Evolutionary conservation across 2,797 vertebrate species (phyloP), one percentile per base, ranked within the genome.

Genomic region (Apogon talboti): DNA sequence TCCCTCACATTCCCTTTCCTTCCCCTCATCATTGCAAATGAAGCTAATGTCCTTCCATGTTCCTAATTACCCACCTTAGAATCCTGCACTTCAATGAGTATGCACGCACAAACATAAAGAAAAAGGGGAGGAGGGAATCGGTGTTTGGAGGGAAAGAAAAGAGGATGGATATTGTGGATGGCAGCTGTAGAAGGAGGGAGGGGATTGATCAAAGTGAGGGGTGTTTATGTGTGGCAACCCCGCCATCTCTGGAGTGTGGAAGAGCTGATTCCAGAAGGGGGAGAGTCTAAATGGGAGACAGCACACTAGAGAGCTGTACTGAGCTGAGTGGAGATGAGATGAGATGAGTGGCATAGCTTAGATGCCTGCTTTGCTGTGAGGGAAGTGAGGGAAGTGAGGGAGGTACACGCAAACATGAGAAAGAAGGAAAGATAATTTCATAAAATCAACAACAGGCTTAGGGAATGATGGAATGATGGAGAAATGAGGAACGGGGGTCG

Each of bases 21-120:
- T 18, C 64, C 70, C 56, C 48, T 78, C 84, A 59, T 83, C 75
- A 68, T 62, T 16, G 40, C 76, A 67, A 76, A 80, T 70, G 55
- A 61, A 82, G 81, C 87, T 90, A 91, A 92, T 87, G 81, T 76
- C 78, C 83, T 74, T 67, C 88, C 74, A 58, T 89, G 91, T 89
- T 87, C 48, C 90, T 90, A 91, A 93, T 92, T 91, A 93, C 78
- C 74, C 78, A 78, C 80, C 80, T 87, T 57, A 65, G 65, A 77
- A 71, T 66, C 48, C 53, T 2, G 55, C 52, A 69, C 81, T 77
- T 90, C 87, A 88, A 76, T 65, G 65, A 71, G 70, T 33, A 28
- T 21, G n/a, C 73, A 41, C 5, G 6, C 45, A 69, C 56, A 71
- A 73, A 71, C 63, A 47, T 44, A 85, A 78, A 78, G 72, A 61